phyloP scores from a whole-genome alignment of 2,797 vertebrate species.

The Megalops cyprinoides region DNA sequence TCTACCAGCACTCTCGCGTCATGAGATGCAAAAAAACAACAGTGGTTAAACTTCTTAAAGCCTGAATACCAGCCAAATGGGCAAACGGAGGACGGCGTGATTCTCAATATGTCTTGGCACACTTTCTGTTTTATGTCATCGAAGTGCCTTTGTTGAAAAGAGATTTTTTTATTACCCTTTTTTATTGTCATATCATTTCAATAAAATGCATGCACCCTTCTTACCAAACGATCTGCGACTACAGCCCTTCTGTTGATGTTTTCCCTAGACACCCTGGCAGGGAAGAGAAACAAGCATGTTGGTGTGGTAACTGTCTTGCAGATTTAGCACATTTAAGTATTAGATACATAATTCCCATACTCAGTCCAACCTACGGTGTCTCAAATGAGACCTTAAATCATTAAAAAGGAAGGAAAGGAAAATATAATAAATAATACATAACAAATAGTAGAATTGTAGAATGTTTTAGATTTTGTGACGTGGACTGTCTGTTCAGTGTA shows the following conservation, averaged over 20 bases:
- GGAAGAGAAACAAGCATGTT: neutral
- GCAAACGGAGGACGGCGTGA: neutral
- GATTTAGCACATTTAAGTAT: neutral
- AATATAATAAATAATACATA: neutral
- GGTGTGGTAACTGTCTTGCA: neutral
- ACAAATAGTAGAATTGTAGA: too few relatives aligned
- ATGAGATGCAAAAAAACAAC: neutral
- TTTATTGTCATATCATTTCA: neutral
- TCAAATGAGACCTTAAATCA: neutral
- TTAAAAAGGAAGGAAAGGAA: neutral
- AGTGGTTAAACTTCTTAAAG: neutral
- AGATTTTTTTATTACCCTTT: conserved; percentile 3
- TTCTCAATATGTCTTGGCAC: conserved; percentile 16
- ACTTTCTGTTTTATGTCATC: neutral
- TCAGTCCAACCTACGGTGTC: neutral
- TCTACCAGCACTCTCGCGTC: neutral
- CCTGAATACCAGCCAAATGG: neutral
- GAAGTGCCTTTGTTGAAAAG: neutral
- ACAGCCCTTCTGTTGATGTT: neutral
- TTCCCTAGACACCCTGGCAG: neutral
- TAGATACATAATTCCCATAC: neutral
- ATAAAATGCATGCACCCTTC: neutral
- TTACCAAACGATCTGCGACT: neutral
- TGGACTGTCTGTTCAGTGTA: neutral
- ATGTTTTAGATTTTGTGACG: too few relatives aligned